phyloP scores from a whole-genome alignment of 2,113 vertebrate genomes.

The Steatornis caripensis region DNA sequence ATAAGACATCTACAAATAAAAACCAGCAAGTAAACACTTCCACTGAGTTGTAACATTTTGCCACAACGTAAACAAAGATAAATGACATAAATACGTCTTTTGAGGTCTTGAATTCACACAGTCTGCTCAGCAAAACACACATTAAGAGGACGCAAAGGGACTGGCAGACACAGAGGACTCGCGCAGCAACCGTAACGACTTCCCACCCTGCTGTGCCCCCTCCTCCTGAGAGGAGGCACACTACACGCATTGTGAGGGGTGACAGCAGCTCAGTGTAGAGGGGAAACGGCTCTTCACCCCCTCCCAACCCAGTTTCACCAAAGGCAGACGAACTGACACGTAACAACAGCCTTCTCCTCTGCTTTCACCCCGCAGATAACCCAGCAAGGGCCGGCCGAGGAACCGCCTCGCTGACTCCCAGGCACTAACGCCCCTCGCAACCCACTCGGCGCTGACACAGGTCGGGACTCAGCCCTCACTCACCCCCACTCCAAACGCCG shows the following conservation, averaged over 20 bases:
- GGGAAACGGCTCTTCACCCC: background rate
- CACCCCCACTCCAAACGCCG: background rate
- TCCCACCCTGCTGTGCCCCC: background rate
- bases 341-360: background rate
- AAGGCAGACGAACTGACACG: background rate
- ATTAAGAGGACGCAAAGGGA: background rate
- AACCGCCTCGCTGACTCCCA: background rate
- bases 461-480: constrained; percentile 12
- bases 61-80: background rate
- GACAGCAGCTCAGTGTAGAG: background rate
- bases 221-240: background rate
- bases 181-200: background rate
- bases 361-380: background rate
- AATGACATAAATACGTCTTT: background rate
- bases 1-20: background rate
- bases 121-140: background rate
- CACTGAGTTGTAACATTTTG: background rate
- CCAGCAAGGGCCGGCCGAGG: background rate
- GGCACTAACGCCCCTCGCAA: background rate
- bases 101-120: background rate
- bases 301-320: background rate
- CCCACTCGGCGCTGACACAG: background rate
- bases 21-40: background rate
- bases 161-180: background rate
- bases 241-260: background rate